Evolutionary conservation across 2,797 vertebrate species (phyloP).

Genomic region (Oryzias sinensis): DNA sequence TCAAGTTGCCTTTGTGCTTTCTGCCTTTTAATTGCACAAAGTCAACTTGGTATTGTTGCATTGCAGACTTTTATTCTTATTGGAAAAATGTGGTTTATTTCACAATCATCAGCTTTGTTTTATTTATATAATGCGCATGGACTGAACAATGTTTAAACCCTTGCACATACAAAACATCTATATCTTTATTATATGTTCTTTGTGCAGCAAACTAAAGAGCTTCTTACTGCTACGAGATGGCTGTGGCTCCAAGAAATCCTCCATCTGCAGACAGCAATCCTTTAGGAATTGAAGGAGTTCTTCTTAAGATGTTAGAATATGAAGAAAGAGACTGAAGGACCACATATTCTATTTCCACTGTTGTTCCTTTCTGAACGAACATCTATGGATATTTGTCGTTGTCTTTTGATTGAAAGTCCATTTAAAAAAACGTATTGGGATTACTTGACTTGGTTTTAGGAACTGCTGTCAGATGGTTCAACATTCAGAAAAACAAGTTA

Average conservation of each 20-base stretch:
- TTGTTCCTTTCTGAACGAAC: slow-evolving; percentile 7
- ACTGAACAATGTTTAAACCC: slow-evolving; percentile 32
- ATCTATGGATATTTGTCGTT: slow-evolving; percentile 11
- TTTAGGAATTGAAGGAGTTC: neutral
- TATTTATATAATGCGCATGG: too few relatives aligned
- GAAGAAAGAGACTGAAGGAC: neutral
- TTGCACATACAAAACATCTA: slow-evolving; percentile 17
- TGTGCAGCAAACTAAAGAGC: slow-evolving; percentile 12
- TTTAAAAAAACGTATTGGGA: too few relatives aligned
- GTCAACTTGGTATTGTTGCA: too few relatives aligned
- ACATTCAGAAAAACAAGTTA: too few relatives aligned
- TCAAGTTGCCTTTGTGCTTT: too few relatives aligned
- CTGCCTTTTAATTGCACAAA: too few relatives aligned
- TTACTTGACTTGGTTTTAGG: too few relatives aligned
- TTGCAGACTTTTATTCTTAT: too few relatives aligned
- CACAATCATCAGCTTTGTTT: too few relatives aligned
- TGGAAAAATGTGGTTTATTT: too few relatives aligned
- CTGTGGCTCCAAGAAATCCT: slow-evolving; percentile 21
- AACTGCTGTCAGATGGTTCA: too few relatives aligned
- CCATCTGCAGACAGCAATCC: slow-evolving; percentile 17
- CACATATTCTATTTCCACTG: neutral
- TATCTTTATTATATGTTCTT: neutral
- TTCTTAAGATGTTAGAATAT: slow-evolving; percentile 8
- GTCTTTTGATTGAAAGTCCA: neutral
- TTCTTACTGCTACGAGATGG: slow-evolving; percentile 26